These are phyloP conservation scores for Rapana venosa DNA, from an alignment of 2,888 invertebrate genomes.

Conservation along the genomic window DNA sequence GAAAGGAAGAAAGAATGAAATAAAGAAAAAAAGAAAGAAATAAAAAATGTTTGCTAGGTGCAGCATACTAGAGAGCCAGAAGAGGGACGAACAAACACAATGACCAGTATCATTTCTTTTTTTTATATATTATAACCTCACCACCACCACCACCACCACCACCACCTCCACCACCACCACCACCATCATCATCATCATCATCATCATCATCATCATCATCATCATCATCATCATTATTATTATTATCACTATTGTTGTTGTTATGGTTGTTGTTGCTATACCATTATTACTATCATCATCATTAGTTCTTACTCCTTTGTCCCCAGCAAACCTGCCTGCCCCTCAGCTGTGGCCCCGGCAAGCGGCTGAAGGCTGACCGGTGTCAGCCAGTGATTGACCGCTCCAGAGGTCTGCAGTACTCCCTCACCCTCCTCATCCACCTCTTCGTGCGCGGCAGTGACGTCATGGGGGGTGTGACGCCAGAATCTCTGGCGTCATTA, in stretches of 20 bases:
- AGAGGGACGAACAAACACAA: neutral
- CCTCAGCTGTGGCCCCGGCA: constrained; percentile 24
- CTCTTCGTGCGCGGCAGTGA: constrained; percentile 9
- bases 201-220: neutral
- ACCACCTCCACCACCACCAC: too few relatives aligned
- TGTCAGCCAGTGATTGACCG: constrained; percentile 23
- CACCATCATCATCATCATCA: neutral
- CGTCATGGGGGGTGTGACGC: neutral
- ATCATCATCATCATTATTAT: neutral
- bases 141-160: too few relatives aligned
- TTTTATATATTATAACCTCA: too few relatives aligned
- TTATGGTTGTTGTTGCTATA: too few relatives aligned
- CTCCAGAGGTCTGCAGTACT: constrained; percentile 24
- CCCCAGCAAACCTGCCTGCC: constrained; percentile 20
- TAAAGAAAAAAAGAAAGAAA: neutral
- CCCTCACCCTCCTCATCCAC: constrained; percentile 13
- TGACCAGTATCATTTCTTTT: neutral
- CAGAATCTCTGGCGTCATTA: neutral
- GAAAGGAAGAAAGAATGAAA: neutral
- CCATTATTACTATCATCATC: neutral
- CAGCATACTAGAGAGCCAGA: neutral
- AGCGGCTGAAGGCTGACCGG: neutral
- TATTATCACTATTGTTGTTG: too few relatives aligned
- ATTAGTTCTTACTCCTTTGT: neutral
- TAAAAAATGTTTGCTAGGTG: too few relatives aligned